Conservation (phyloP, 2,888 invertebrate species). For the Brachypalpus laphriformis region DNA sequence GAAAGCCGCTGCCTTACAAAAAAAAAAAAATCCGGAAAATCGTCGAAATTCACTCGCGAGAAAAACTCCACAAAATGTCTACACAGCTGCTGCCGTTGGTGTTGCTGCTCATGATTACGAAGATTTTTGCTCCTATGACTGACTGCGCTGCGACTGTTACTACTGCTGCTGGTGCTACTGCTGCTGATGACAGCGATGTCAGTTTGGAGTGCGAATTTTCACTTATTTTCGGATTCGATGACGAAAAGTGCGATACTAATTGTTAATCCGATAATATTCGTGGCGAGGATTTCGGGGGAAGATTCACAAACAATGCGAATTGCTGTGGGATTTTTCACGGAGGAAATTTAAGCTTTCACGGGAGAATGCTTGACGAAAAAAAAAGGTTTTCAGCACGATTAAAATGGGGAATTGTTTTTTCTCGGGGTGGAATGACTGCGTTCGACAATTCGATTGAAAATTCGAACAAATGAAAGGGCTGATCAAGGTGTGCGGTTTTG, state of each 20-base stretch:
- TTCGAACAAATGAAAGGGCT: conserved; percentile 48
- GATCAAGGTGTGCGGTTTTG: conserved; percentile 23
- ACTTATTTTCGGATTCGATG: conserved; percentile 38
- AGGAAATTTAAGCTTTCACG: conserved; percentile 18
- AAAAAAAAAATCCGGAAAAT: conserved; percentile 64
- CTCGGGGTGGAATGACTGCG: conserved; percentile 55
- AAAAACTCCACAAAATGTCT: conserved; percentile 71
- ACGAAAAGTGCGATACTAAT: conserved; percentile 23
- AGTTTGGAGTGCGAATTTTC: conserved; percentile 45
- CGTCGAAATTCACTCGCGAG: conserved; percentile 62
- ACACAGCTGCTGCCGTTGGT: conserved; percentile 62
- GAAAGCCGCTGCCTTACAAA: conserved; percentile 46
- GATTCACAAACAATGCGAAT: not conserved
- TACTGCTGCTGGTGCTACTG: too few species aligned
- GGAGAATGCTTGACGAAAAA: not conserved
- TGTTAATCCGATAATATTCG: not conserved
- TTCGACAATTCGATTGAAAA: conserved; percentile 34
- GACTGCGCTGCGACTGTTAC: too few species aligned
- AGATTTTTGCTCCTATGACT: conserved; percentile 34
- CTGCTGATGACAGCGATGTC: conserved; percentile 65
- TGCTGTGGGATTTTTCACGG: not conserved
- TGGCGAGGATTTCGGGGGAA: not conserved
- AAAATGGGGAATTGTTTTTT: conserved; percentile 50
- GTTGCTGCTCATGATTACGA: conserved; percentile 60
- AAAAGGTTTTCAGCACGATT: conserved; percentile 11